Conservation (phyloP, 2,113 vertebrate species). For the Pygoscelis adeliae region DNA sequence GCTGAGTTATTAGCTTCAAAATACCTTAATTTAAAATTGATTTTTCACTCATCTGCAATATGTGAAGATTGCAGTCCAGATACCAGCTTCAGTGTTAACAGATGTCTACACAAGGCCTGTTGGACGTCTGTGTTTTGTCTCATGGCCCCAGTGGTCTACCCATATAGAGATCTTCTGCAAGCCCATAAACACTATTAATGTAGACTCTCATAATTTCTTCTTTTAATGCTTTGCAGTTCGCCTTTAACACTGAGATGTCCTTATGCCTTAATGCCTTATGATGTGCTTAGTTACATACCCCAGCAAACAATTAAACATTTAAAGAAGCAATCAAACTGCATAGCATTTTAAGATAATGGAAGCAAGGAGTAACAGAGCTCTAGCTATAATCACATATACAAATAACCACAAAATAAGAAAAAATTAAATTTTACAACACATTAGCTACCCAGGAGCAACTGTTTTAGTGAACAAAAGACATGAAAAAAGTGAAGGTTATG, state of each 20-base stretch:
- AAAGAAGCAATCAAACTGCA: neutral
- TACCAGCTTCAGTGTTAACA: neutral
- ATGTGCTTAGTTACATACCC: neutral
- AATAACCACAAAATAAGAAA: neutral
- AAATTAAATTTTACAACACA: neutral
- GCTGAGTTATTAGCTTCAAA: neutral
- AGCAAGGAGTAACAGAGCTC: neutral
- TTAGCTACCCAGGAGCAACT: neutral
- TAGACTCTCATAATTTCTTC: neutral
- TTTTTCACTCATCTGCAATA: neutral
- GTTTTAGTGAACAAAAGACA: neutral
- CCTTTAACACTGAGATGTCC: neutral
- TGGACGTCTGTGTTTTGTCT: neutral
- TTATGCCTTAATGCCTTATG: neutral
- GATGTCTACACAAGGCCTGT: neutral
- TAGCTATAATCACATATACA: neutral
- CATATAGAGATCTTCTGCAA: neutral
- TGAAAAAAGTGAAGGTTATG: neutral
- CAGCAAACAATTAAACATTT: neutral
- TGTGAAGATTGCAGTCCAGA: neutral
- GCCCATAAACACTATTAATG: neutral
- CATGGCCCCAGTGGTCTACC: neutral
- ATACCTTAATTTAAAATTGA: neutral
- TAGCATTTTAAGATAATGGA: neutral
- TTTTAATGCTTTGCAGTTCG: constrained; percentile 25